phyloP scores from a whole-genome alignment of 2,113 vertebrate species.

The Arothron firmamentum region DNA sequence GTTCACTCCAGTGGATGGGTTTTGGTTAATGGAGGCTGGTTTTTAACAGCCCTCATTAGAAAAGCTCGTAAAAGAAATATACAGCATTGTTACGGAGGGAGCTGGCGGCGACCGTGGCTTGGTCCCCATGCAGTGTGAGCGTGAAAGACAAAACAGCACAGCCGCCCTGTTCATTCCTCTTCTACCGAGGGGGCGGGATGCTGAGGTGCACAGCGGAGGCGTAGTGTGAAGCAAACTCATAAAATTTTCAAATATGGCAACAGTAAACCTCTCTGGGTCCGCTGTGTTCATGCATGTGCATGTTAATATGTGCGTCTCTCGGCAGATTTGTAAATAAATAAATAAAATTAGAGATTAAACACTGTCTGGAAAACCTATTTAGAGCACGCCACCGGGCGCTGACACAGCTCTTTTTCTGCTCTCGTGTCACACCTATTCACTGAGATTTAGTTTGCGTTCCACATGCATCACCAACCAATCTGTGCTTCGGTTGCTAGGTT shows the following conservation, averaged over 20 bases:
- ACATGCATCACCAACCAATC: no score
- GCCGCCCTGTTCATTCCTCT: constrained; percentile 26
- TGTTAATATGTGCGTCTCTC: constrained; percentile 14
- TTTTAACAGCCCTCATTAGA: constrained; percentile 58
- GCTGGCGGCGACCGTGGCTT: constrained; percentile 47
- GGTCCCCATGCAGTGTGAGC: constrained; percentile 23
- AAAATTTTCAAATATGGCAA: constrained; percentile 65
- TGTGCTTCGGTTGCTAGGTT: no score
- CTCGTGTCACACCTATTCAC: constrained; percentile 40
- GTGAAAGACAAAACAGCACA: constrained; percentile 44
- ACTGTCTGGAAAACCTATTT: constrained; percentile 62
- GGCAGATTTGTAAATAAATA: constrained; percentile 2
- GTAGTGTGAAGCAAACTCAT: constrained; percentile 43
- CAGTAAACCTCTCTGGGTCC: constrained; percentile 31
- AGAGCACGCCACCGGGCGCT: constrained; percentile 62
- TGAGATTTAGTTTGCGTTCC: constrained; percentile 30
- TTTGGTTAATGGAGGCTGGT: constrained; percentile 49
- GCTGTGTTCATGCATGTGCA: constrained; percentile 23
- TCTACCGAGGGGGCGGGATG: constrained; percentile 31
- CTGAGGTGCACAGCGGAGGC: constrained; percentile 10
- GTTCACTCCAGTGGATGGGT: constrained; percentile 35
- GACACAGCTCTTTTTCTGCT: constrained; percentile 61
- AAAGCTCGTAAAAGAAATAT: constrained; percentile 46
- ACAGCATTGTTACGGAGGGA: constrained; percentile 38
- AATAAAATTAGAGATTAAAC: constrained; percentile 10